Percentiles rank a stretch among this genome's conserved stretches.
phyloP scores from a whole-genome alignment of 2,888 invertebrate species.

The Byasa hedistus region DNA sequence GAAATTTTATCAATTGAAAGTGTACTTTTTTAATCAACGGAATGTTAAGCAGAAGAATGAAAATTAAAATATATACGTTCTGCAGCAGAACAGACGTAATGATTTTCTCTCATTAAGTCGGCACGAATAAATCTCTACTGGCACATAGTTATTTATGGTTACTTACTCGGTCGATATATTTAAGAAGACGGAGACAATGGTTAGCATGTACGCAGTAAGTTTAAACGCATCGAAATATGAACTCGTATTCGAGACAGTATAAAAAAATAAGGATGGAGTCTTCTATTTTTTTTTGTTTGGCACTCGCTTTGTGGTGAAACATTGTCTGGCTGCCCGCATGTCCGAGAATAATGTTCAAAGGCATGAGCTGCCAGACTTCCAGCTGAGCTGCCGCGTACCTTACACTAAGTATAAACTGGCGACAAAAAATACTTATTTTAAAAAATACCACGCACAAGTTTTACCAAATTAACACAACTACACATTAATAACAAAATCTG shows the following conservation, averaged over 20 bases:
- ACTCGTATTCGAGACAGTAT: background rate
- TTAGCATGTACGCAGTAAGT: background rate
- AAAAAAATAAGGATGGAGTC: conserved; percentile 3
- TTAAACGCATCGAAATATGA: background rate
- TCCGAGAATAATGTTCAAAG: conserved; percentile 17
- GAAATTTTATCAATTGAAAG: too few relatives aligned
- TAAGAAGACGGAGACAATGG: conserved; percentile 22
- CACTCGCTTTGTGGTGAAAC: conserved; percentile 26
- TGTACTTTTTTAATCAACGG: too few relatives aligned
- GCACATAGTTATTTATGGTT: conserved; percentile 18
- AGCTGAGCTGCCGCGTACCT: background rate
- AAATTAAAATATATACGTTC: too few relatives aligned
- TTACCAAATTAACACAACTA: background rate
- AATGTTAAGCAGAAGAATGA: too few relatives aligned
- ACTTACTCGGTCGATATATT: conserved; percentile 12
- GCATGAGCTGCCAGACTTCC: conserved; percentile 2
- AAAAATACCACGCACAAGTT: background rate
- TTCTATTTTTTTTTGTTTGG: conserved; percentile 14
- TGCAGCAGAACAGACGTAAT: too few relatives aligned
- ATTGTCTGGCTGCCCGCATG: conserved; percentile 27
- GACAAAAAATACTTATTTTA: background rate
- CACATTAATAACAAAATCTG: too few relatives aligned
- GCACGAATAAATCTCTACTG: conserved; percentile 25
- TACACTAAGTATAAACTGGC: background rate
- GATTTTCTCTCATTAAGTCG: conserved; percentile 24